Evolutionary conservation across 2,888 invertebrate species (phyloP), one percentile per base, ranked within the genome.

Genomic region (Ichneumoninae sp.): DNA sequence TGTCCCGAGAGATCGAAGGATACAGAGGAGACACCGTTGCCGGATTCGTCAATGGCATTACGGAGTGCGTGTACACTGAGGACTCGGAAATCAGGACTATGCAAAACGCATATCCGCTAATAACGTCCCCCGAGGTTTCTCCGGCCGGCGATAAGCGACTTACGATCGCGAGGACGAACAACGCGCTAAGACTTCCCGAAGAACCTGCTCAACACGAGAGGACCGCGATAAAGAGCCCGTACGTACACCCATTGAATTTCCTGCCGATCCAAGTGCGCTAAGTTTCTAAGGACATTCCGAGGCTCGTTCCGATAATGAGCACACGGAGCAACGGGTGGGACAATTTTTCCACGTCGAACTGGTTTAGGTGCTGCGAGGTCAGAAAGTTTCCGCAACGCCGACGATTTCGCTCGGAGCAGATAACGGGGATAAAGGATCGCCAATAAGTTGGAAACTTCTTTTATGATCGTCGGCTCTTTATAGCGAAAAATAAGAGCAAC

Each of bases 81-180:
- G 71, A 74, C 54, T 76, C 19, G 76, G 54, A 81, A 81, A 81
- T 65, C 52, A 60, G 81, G 81, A 75, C 69, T 74, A 75, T 81
- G 84, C 81, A 74, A 84, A 84, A 74, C 50, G 66, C 33, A 50
- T 77, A 77, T 77, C 44, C 76, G 73, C 71, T 73, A 77, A 77
- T 77, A 73, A 83, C 71, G 50, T 83, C 76, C 66, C 40, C 16
- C 22, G 52, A 22, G 54, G 36, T 54, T 83, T 81, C 76, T 71
- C 70, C 26, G 68, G 22, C 2, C 26, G 0, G 57, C 57, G 57
- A 22, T 22, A 22, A 81, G 83, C 71, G 76, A 73, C 76, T 83
- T 83, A 83, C 63, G 83, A 81, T 84, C 77, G 76, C 52, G 54
- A 76, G 71, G 50, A 83, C 65, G 19, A 80, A 63, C 70, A 30